Base-by-base conservation (phyloP, 53 echinoderm and acorn worm genomes). In the Zoroaster sp. region DNA sequence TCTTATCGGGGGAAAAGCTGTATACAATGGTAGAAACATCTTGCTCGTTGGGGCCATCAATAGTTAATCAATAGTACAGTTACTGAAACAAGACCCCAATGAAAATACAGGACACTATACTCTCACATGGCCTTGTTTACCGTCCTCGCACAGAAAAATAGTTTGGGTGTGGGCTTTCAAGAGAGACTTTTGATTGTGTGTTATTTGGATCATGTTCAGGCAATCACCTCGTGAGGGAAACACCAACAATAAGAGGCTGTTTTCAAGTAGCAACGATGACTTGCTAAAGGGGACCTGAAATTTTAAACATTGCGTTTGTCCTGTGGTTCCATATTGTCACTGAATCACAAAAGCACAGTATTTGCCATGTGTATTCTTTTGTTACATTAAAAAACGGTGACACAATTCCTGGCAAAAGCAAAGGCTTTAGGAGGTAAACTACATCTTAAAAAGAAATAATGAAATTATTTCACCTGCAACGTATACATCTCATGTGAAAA, bases 51-150 rank as follows among this genome's bases (percentile, higher is more conserved):
- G 65, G 40, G 36, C 65, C 23, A 55, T 80, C 80, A 80, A 80
- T 81, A 42, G 55, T 12, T 25, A 43, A 66, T 81, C 81, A 17
- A 81, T 66, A 81, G 81, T 66, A 44, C 81, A 81, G 81, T n/a
- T 33, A 81, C 68, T 43, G 81, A 66, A 81, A 81, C 81, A 0
- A 44, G 81, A 81, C 55, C 33, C 44, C 12, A 13, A 66, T 5
- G 18, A 15, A 66, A 81, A 81, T 67, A 67, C 25, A 59, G 28
- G 63, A 25, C 63, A 59, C 8, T 8, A 28, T 25, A 59, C 63
- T 59, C 0, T 25, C 9, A 0, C 10, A 10, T 59, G 63, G 28
- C 63, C 2, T 59, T 21, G 0, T 59, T 28, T 28, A 1, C 23
- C 10, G 63, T n/a, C n/a, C n/a, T n/a, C n/a, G n/a, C n/a, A n/a